Evolutionary conservation across 2,113 vertebrate genomes (phyloP), one percentile per base, ranked within the genome.

Genomic region (Onychostruthus taczanowskii): DNA sequence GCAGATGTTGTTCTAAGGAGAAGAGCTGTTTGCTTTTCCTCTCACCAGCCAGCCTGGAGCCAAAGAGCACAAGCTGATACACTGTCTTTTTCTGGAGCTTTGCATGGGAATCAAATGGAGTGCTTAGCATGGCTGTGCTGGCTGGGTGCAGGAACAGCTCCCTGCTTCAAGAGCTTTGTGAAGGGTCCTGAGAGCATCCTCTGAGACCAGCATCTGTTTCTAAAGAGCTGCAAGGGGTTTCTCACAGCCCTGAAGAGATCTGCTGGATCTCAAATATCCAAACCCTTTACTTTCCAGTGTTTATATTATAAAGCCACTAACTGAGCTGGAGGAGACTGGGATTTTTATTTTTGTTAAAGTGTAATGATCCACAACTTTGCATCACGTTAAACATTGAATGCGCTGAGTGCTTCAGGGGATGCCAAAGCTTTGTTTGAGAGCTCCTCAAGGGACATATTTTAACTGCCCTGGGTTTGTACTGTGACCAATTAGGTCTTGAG

Each of bases 1-100:
- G 81, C 95, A 95, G 94, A 93, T 96, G 96, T 96, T 95, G 66
- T 75, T 84, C 50, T 77, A 39, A 86, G 95, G 69, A 87, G 70
- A 79, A 74, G 87, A 72, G 68, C 58, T 77, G 76, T 90, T 96
- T 88, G 63, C 85, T 90, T 93, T 93, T 43, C 74, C 30, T 72
- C 49, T 75, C 4, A 21, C 44, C 59, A 84, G 68, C 87, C 84
- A 87, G 61, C 75, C 31, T 19, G 43, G 59, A 70, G 79, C 88
- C 62, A 52, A 47, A 41, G 68, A 76, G 56, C 47, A 76, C 73
- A 68, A 35, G 46, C 59, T 43, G 50, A 76, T 79, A 35, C 6
- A 2, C 46, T 0, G 0, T 31, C 49, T 66, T 72, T 77, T 77
- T 50, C 52, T 7, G 5, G 69, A 90, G 53, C 53, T 70, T n/a